A percentile compares a stretch with the other conserved stretches of the same genome.
Conservation (phyloP, 2,888 invertebrate genomes). For the Drosophila phalerata region DNA sequence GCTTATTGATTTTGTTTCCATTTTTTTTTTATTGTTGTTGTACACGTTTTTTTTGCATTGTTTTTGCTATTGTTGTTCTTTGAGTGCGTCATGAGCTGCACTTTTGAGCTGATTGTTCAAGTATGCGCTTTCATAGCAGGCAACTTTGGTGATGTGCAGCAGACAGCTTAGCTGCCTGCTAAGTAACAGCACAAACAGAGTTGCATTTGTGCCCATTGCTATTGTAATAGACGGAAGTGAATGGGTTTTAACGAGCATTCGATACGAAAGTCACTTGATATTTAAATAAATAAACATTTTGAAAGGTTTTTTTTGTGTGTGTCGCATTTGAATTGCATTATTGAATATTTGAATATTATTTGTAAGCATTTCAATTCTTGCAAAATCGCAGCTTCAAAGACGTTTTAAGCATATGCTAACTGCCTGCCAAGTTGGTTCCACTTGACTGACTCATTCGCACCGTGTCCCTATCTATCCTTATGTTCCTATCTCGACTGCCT, state of each 20-base stretch:
- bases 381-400: not conserved
- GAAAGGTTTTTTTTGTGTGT: conserved; percentile 7
- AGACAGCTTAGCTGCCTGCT: conserved; percentile 34
- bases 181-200: conserved; percentile 24
- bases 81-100: conserved; percentile 57
- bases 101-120: conserved; percentile 37
- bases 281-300: conserved; percentile 18
- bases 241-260: conserved; percentile 5
- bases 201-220: not conserved
- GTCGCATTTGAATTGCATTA: not conserved
- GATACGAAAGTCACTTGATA: conserved; percentile 8
- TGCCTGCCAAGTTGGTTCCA: conserved; percentile 39
- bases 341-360: conserved; percentile 15
- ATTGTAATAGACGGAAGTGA: conserved; percentile 16
- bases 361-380: not conserved
- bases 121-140: conserved; percentile 28
- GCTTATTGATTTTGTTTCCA: conserved; percentile 65
- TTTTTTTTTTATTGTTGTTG: not conserved
- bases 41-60: not conserved
- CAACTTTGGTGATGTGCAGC: conserved; percentile 16
- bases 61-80: conserved; percentile 15
- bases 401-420: conserved; percentile 40
- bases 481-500: conserved; percentile 6
- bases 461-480: conserved; percentile 3
- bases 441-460: conserved; percentile 49